Evolutionary conservation across 2,797 vertebrate genomes (phyloP).

Genomic region (Falco berigora): DNA sequence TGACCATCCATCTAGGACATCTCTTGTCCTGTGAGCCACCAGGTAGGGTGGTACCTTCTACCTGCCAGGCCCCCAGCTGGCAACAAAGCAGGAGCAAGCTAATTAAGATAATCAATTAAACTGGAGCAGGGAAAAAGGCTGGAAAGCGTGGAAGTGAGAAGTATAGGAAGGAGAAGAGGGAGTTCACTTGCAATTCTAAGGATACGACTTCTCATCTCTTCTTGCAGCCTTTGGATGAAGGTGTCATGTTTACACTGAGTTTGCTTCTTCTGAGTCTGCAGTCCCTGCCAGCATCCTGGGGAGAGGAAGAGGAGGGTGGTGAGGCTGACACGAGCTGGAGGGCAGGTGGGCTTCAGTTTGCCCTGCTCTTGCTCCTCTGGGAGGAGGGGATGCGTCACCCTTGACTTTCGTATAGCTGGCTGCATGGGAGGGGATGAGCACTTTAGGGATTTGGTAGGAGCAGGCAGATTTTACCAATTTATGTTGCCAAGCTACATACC

Average conservation of each 20-base stretch:
- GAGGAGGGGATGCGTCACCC: neutral
- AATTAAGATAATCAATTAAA: neutral
- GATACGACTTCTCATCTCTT: rapidly evolving
- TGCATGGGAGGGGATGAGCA: neutral
- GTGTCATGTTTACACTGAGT: neutral
- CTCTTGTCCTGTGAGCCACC: neutral
- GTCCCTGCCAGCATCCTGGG: too few species aligned
- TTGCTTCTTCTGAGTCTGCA: neutral
- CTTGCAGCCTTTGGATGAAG: neutral
- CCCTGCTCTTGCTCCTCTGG: neutral
- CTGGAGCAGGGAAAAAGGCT: rapidly evolving
- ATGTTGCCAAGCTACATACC: slow-evolving; percentile 35
- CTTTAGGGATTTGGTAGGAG: neutral
- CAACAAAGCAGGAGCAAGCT: neutral
- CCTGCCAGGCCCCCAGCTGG: rapidly evolving
- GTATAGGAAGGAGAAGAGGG: neutral
- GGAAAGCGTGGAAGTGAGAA: neutral
- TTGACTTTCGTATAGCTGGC: neutral
- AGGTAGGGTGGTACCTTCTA: neutral
- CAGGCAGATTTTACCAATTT: neutral
- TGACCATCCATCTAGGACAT: neutral
- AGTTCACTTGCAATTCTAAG: neutral
- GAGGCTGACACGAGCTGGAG: neutral
- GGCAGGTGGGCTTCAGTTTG: neutral
- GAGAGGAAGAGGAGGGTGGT: neutral